A percentile compares a stretch with the other conserved stretches of the same genome.
Evolutionary conservation across 2,113 vertebrate genomes (phyloP).

Genomic region (Ranitomeya variabilis): DNA sequence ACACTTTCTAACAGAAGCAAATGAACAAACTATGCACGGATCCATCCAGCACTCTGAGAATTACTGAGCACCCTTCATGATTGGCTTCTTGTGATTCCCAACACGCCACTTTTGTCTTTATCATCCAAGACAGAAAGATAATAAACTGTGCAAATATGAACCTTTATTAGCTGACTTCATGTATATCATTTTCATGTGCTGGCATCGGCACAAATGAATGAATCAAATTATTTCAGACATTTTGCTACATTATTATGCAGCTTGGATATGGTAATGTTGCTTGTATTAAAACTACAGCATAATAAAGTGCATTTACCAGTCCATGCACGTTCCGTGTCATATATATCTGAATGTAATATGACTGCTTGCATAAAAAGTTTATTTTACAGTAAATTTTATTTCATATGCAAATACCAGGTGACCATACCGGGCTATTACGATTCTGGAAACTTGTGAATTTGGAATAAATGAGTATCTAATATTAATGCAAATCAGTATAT

Average conservation of each 20-base stretch:
- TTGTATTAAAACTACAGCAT: slow-evolving; percentile 22
- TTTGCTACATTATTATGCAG: slow-evolving; percentile 19
- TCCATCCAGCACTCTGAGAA: not conserved
- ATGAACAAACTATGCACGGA: not conserved
- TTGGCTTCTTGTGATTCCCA: not conserved
- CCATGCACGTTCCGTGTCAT: not conserved
- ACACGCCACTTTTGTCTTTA: slow-evolving; percentile 22
- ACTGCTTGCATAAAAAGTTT: slow-evolving; percentile 29
- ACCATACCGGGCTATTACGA: not conserved
- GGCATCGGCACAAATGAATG: not conserved
- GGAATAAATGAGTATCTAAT: not conserved
- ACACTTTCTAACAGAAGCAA: not conserved
- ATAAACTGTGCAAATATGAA: slow-evolving; percentile 22
- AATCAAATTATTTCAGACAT: slow-evolving; percentile 10
- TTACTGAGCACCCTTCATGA: not conserved
- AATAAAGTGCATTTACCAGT: slow-evolving; percentile 11
- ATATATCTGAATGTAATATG: slow-evolving; percentile 17
- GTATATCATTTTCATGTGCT: slow-evolving; percentile 24
- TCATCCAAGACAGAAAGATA: slow-evolving; percentile 19
- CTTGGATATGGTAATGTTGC: slow-evolving; percentile 8
- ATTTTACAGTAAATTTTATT: slow-evolving; percentile 31
- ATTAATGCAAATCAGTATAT: slow-evolving; percentile 17
- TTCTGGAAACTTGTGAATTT: not conserved
- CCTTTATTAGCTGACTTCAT: slow-evolving; percentile 18
- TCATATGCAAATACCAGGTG: slow-evolving; percentile 21